Conservation (phyloP, 2,888 invertebrate genomes). For the Rhagonycha lutea region DNA sequence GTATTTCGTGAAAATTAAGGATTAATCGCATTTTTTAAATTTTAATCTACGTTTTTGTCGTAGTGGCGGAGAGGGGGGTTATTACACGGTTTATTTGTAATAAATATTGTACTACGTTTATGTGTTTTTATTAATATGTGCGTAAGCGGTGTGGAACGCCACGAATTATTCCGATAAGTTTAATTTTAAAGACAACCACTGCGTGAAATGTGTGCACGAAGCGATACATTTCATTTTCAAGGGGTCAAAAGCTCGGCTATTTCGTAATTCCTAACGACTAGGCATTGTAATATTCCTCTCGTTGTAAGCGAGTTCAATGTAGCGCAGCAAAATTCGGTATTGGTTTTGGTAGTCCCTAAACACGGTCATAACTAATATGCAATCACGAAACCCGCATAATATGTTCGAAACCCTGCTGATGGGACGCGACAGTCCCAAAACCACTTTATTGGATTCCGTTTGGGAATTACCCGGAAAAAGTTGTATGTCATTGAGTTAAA, state of each 20-base stretch:
- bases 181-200: conserved; percentile 13
- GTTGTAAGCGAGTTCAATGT: conserved; percentile 28
- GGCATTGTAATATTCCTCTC: conserved; percentile 22
- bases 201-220: conserved; percentile 21
- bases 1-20: background rate
- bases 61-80: background rate
- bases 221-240: conserved; percentile 23
- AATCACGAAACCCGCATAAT: conserved; percentile 36
- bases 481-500: conserved; percentile 39
- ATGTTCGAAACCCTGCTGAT: conserved; percentile 24
- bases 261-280: conserved; percentile 29
- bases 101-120: background rate
- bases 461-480: conserved; percentile 35
- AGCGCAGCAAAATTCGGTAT: conserved; percentile 30
- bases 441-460: conserved; percentile 33
- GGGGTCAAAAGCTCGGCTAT: conserved; percentile 19
- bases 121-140: background rate
- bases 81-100: background rate
- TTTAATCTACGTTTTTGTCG: background rate
- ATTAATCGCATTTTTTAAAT: background rate
- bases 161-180: conserved; percentile 7
- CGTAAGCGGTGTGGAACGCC: background rate
- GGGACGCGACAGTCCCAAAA: conserved; percentile 29
- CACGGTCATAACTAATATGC: conserved; percentile 35
- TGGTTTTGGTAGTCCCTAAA: conserved; percentile 33